Percentiles rank a stretch among this genome's conserved stretches.
Conservation (phyloP, 2,797 vertebrate genomes). For the Acrossocheilus wenchowensis region DNA sequence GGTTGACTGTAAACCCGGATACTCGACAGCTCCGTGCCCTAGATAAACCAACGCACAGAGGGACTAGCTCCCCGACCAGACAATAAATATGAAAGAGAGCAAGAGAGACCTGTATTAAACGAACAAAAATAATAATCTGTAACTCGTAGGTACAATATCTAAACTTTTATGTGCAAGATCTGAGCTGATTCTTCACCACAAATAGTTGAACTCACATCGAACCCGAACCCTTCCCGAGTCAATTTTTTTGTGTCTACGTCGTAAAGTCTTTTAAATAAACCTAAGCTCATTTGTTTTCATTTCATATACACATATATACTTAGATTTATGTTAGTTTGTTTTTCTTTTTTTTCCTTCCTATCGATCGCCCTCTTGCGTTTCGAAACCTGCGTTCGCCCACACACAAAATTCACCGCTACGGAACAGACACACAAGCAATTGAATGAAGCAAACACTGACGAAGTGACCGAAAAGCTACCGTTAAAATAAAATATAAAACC, state of each 20-base stretch:
- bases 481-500: slow-evolving; percentile 58
- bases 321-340: slow-evolving; percentile 71
- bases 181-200: slow-evolving; percentile 80
- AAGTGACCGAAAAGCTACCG: slow-evolving; percentile 49
- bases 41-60: slow-evolving; percentile 60
- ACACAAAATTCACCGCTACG: slow-evolving; percentile 60
- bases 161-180: slow-evolving; percentile 85
- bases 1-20: slow-evolving; percentile 65
- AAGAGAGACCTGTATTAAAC: slow-evolving; percentile 74
- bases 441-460: slow-evolving; percentile 62
- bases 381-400: slow-evolving; percentile 57
- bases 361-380: slow-evolving; percentile 67
- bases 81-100: slow-evolving; percentile 83
- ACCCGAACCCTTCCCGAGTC: slow-evolving; percentile 63
- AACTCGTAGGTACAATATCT: slow-evolving; percentile 82
- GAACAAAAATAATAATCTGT: slow-evolving; percentile 79
- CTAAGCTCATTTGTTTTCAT: slow-evolving; percentile 74
- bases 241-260: slow-evolving; percentile 67
- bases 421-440: slow-evolving; percentile 62
- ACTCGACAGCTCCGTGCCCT: slow-evolving; percentile 64
- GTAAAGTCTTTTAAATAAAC: slow-evolving; percentile 79
- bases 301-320: slow-evolving; percentile 82
- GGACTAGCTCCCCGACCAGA: slow-evolving; percentile 66
- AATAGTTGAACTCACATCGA: slow-evolving; percentile 75
- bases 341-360: slow-evolving; percentile 64